Evolutionary conservation across 2,113 vertebrate genomes (phyloP).

Genomic region (Orycteropus afer): DNA sequence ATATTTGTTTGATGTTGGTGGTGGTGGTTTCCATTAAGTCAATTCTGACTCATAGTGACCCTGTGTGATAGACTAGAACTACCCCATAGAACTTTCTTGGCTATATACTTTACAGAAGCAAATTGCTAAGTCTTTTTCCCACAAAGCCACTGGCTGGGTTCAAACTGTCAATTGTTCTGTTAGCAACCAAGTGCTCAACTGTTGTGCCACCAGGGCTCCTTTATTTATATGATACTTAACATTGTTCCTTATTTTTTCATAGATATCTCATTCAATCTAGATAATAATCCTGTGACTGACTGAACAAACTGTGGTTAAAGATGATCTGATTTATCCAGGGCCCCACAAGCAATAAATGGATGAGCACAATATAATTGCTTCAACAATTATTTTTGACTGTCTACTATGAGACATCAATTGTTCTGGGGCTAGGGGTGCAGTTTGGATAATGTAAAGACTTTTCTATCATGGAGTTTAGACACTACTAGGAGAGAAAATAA

Average conservation of each 20-base stretch:
- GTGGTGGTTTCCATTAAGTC: background rate
- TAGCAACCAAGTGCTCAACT: background rate
- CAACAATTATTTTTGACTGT: background rate
- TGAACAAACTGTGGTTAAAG: background rate
- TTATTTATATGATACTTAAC: background rate
- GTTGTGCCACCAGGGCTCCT: background rate
- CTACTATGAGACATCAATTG: background rate
- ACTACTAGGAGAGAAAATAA: background rate
- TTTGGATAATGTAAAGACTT: background rate
- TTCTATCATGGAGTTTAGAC: background rate
- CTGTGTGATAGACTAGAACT: background rate
- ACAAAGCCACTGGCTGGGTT: background rate
- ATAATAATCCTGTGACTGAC: background rate
- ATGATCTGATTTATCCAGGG: background rate
- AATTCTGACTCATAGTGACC: background rate
- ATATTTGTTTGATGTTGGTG: background rate
- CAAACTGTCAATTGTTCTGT: background rate
- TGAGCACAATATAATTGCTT: background rate
- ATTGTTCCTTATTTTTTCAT: background rate
- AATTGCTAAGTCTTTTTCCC: background rate
- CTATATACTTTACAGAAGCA: background rate
- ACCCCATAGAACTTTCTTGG: background rate
- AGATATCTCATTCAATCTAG: slow-evolving; percentile 22
- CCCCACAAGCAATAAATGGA: background rate
- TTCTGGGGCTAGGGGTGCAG: background rate